These are phyloP conservation scores for Nemapogon koenigi DNA, from an alignment of 2,888 invertebrate genomes.

Conservation along the genomic window DNA sequence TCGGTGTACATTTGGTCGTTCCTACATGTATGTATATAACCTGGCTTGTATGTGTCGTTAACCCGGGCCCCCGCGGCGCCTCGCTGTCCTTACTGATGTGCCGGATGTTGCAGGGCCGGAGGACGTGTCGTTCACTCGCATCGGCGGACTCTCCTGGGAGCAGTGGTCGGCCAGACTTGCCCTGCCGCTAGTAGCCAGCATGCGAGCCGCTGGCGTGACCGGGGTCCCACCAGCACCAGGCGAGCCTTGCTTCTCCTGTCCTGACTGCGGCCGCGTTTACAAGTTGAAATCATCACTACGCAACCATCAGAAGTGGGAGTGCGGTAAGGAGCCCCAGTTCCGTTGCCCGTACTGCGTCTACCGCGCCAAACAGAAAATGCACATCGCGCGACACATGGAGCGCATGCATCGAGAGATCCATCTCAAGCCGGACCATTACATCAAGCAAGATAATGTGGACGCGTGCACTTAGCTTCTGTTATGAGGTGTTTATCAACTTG, in stretches of 20 bases:
- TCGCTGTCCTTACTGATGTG: slow-evolving; percentile 21
- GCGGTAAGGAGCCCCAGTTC: slow-evolving; percentile 84
- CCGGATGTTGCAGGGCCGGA: slow-evolving; percentile 56
- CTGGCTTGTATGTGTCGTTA: slow-evolving; percentile 42
- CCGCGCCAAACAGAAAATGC: slow-evolving; percentile 85
- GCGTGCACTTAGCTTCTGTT: slow-evolving; percentile 45
- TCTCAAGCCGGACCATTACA: slow-evolving; percentile 53
- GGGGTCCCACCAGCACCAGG: slow-evolving; percentile 30
- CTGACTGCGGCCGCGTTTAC: slow-evolving; percentile 84
- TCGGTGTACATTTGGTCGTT: slow-evolving; percentile 19
- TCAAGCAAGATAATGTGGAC: slow-evolving; percentile 59
- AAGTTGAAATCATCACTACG: slow-evolving; percentile 85
- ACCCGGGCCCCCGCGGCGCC: slow-evolving; percentile 1
- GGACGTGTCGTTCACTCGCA: slow-evolving; percentile 77
- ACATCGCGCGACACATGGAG: slow-evolving; percentile 83
- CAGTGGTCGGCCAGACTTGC: slow-evolving; percentile 79
- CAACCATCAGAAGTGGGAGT: slow-evolving; percentile 87
- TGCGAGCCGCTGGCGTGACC: slow-evolving; percentile 52
- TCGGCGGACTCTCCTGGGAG: slow-evolving; percentile 74
- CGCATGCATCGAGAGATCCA: slow-evolving; percentile 78
- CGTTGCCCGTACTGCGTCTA: slow-evolving; percentile 85
- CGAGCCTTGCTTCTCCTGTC: slow-evolving; percentile 74
- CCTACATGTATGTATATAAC: slow-evolving; percentile 33
- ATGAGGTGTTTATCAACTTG: no score
- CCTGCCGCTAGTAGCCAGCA: slow-evolving; percentile 69